Evolutionary conservation across 2,113 vertebrate genomes (phyloP).

Genomic region (Macroglossus sobrinus): DNA sequence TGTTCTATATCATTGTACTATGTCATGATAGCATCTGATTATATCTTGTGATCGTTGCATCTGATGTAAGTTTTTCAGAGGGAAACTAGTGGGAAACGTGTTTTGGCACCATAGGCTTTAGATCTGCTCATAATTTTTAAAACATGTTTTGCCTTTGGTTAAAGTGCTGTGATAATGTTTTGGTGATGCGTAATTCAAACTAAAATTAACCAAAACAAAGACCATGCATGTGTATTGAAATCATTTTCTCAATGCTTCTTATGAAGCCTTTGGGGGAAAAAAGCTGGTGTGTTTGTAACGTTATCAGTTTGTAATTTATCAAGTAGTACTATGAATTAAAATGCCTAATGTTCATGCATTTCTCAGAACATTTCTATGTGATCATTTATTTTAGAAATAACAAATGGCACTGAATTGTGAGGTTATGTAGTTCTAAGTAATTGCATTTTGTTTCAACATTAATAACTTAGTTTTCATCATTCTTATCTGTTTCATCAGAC

Average conservation of each 20-base stretch:
- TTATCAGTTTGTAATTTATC: not conserved
- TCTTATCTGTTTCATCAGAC: not conserved
- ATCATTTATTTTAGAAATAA: conserved; percentile 27
- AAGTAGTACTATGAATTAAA: conserved; percentile 16
- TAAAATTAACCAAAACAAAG: conserved; percentile 57
- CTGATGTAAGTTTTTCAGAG: conserved; percentile 11
- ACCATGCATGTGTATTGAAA: conserved; percentile 51
- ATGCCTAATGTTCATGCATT: not conserved
- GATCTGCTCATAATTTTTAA: conserved; percentile 51
- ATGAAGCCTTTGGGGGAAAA: not conserved
- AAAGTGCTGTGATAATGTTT: conserved; percentile 50
- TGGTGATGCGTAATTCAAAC: conserved; percentile 34
- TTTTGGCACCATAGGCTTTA: conserved; percentile 23
- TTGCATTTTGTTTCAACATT: conserved; percentile 2
- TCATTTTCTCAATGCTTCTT: conserved; percentile 29
- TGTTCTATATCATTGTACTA: not conserved
- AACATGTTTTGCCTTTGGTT: conserved; percentile 49
- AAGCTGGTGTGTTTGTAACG: conserved; percentile 23
- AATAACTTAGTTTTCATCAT: conserved; percentile 15
- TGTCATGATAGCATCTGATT: not conserved
- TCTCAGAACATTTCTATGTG: conserved; percentile 25
- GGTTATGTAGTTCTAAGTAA: not conserved
- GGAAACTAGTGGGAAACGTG: conserved; percentile 30
- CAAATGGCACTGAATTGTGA: not conserved
- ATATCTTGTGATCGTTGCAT: not conserved